Evolutionary conservation across 2,797 vertebrate species (phyloP).

Genomic region (Cynopterus sphinx): DNA sequence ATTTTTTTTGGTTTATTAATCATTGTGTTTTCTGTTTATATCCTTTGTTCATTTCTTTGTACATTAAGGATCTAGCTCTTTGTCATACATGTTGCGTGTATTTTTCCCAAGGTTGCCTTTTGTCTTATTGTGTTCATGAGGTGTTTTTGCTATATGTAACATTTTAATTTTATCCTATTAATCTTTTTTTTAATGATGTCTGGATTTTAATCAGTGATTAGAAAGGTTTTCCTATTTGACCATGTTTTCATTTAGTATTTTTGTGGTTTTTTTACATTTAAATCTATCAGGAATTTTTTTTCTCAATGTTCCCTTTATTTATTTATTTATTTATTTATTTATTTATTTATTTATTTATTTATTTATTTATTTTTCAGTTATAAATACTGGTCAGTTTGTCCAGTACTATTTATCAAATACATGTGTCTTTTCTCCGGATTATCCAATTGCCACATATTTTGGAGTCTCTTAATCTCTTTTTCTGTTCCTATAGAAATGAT

Average conservation of each 20-base stretch:
- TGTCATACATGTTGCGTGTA: background rate
- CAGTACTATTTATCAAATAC: background rate
- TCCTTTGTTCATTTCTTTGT: constrained; percentile 26
- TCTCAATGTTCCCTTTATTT: background rate
- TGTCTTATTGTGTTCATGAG: constrained; percentile 16
- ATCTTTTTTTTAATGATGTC: constrained; percentile 7
- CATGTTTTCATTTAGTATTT: constrained; percentile 24
- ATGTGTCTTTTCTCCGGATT: background rate
- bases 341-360: no score
- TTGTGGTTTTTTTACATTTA: constrained; percentile 36
- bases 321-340: background rate
- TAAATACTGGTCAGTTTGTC: background rate
- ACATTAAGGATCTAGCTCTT: background rate
- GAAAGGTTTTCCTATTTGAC: background rate
- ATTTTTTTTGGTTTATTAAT: constrained; percentile 26
- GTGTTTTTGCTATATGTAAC: background rate
- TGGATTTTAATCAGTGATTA: background rate
- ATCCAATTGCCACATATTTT: background rate
- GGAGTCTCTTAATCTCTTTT: background rate
- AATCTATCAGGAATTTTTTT: constrained; percentile 13
- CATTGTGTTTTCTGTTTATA: constrained; percentile 33
- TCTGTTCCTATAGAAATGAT: background rate
- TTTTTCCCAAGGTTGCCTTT: background rate
- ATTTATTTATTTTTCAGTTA: background rate
- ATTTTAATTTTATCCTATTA: constrained; percentile 35